Conservation (phyloP, 2,888 invertebrate species). For the Morpho helenor region DNA sequence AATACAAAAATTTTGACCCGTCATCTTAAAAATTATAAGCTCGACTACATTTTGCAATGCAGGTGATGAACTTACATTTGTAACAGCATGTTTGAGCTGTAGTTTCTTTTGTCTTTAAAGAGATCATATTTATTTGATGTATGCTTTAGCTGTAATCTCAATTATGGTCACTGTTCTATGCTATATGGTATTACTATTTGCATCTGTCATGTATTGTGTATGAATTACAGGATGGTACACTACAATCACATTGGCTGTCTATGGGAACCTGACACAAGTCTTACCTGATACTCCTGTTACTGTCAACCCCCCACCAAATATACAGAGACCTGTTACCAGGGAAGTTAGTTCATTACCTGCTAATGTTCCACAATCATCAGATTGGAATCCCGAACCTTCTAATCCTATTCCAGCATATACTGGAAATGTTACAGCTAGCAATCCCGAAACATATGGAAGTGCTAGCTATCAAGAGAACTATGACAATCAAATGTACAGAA, state of each 20-base stretch:
- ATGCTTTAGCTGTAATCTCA: too few relatives aligned
- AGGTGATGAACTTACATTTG: too few relatives aligned
- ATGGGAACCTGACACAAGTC: conserved; percentile 90
- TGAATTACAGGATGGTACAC: conserved; percentile 88
- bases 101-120: too few relatives aligned
- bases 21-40: too few relatives aligned
- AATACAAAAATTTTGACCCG: too few relatives aligned
- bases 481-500: conserved; percentile 62
- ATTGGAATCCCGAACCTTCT: conserved; percentile 70
- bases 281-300: conserved; percentile 81
- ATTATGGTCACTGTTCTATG: too few relatives aligned
- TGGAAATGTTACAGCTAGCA: conserved; percentile 54
- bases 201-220: too few relatives aligned
- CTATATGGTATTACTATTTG: too few relatives aligned
- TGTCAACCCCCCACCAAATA: conserved; percentile 78
- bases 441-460: conserved; percentile 60
- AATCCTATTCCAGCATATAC: conserved; percentile 71
- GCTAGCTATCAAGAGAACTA: conserved; percentile 65
- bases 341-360: conserved; percentile 52
- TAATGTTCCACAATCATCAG: conserved; percentile 47
- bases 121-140: too few relatives aligned
- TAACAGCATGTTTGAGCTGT: too few relatives aligned
- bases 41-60: too few relatives aligned
- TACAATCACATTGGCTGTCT: conserved; percentile 95
- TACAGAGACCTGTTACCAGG: conserved; percentile 62